Evolutionary conservation across 2,888 invertebrate genomes (phyloP).

Genomic region (Sinhomidia bicolor): DNA sequence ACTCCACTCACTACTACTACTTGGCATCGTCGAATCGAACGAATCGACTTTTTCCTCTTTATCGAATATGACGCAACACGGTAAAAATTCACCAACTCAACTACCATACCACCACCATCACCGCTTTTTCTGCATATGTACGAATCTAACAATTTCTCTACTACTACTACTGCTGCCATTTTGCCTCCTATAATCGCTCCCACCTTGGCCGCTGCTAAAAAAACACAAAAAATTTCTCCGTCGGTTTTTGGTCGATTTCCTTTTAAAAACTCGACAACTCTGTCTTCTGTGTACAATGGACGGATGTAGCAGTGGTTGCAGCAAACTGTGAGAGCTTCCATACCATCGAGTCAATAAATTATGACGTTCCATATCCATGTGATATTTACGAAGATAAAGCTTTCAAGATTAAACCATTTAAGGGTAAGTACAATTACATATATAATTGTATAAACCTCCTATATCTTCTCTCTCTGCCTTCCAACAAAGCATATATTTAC

Average conservation of each 20-base stretch:
- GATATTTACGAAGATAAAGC: conserved; percentile 75
- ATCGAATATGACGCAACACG: conserved; percentile 47
- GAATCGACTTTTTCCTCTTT: conserved; percentile 50
- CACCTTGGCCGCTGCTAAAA: neutral
- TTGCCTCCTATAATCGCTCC: neutral
- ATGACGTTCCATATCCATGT: conserved; percentile 74
- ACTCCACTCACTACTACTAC: conserved; percentile 11
- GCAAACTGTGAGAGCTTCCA: conserved; percentile 74
- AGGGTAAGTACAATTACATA: conserved; percentile 65
- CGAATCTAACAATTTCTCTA: conserved; percentile 43
- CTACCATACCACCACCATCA: conserved; percentile 42
- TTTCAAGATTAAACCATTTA: conserved; percentile 75
- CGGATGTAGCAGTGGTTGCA: conserved; percentile 72
- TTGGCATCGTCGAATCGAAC: conserved; percentile 49
- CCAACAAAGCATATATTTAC: too few species aligned
- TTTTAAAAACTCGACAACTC: neutral
- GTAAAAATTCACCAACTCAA: conserved; percentile 55
- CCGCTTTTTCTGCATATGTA: conserved; percentile 54
- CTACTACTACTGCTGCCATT: neutral
- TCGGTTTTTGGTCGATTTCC: conserved; percentile 42
- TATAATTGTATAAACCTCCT: neutral
- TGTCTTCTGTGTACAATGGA: neutral
- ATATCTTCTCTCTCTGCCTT: neutral
- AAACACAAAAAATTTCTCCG: conserved; percentile 9
- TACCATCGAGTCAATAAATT: conserved; percentile 72